Percentiles rank a stretch among this genome's conserved stretches.
Conservation (phyloP, 2,113 vertebrate genomes). For the Pampusana beccarii region DNA sequence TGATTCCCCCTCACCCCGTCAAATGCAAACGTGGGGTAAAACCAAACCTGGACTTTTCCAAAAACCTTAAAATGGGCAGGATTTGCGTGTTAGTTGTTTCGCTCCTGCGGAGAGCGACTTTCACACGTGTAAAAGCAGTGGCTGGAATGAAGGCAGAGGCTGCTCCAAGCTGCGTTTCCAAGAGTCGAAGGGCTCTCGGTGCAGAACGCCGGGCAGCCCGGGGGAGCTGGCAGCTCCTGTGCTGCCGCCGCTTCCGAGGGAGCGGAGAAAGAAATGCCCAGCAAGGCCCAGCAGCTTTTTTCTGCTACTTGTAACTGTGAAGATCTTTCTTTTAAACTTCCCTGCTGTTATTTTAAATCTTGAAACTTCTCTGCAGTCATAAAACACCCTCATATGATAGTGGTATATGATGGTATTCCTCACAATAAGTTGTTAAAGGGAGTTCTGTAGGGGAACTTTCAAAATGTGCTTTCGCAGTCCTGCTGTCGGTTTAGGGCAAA, state of each 20-base stretch:
- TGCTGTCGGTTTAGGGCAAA: background rate
- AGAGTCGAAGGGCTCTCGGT: background rate
- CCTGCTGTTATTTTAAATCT: background rate
- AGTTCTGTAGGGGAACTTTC: background rate
- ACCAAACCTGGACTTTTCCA: fast-evolving
- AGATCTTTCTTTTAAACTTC: background rate
- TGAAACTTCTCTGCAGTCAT: background rate
- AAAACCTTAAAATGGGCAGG: fast-evolving
- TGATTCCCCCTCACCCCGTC: fast-evolving
- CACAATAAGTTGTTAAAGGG: background rate
- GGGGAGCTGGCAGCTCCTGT: background rate
- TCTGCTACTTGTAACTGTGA: background rate
- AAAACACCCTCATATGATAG: background rate
- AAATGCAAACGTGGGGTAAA: background rate
- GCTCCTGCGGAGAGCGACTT: fast-evolving
- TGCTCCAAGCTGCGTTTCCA: background rate
- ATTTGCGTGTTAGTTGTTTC: background rate
- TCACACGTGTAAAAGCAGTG: background rate
- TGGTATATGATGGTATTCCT: background rate
- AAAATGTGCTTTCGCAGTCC: background rate
- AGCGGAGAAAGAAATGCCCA: background rate
- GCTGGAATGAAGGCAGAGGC: background rate
- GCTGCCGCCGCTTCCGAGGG: background rate
- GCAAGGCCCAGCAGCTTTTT: too few relatives aligned
- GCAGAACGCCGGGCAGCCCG: background rate